Base-by-base conservation (phyloP, 2,113 vertebrate genomes). In the Baryphthengus martii region DNA sequence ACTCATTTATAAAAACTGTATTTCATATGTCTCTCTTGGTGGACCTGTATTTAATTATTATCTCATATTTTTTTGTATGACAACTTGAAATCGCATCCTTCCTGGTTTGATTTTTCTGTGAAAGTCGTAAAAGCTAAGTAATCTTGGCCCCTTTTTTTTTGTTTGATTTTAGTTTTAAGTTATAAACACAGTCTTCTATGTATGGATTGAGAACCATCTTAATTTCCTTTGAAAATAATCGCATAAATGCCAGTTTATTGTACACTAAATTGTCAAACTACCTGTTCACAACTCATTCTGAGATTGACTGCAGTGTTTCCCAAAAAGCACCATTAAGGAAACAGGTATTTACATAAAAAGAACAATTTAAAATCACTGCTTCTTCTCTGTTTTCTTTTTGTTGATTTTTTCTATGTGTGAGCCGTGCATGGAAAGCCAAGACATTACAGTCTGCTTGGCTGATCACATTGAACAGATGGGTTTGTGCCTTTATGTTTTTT, bases 371-470 rank as follows among this genome's bases (percentile, higher is more conserved):
- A 33, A 83, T 17, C 26, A 62, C 8, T 40, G 7, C 29, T 74
- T 79, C 4, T 50, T 68, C 37, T 52, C 4, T 61, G 11, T 4
- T 12, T 89, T 7, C 5, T n/a, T 25, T 42, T n/a, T 74, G 29
- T 2, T 42, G 13, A 20, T 55, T 17, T 24, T 47, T 63, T 12
- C 72, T n/a, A n/a, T 89, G 18, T 94, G 90, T 90, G 84, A 85
- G 33, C 20, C 59, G 44, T 67, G n/a, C 20, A 26, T 42, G 75
- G 81, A 76, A 89, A 76, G 85, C 85, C 85, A 95, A 93, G 79
- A 61, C 45, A 66, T 93, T 78, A 76, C 75, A 74, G 62, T 39
- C 40, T 79, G 56, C 53, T 94, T 97, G 93, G 86, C 88, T 77
- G 44, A 74, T 85, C 56, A 20, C 33, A 44, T 75, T 73, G 62